Evolutionary conservation across 2,797 vertebrate species (phyloP).

Genomic region (Sebastiscus tertius): DNA sequence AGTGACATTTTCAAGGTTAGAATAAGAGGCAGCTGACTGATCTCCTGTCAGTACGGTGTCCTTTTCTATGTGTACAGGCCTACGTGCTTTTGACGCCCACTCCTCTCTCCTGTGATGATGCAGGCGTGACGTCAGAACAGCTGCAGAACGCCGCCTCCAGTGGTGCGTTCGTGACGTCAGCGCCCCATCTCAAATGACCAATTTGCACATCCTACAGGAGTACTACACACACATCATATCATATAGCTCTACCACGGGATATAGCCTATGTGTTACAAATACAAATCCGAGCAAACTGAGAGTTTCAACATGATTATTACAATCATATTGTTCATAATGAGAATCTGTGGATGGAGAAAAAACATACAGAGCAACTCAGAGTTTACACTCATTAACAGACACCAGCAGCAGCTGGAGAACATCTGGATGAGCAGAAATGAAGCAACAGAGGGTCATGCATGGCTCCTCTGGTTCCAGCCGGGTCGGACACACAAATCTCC

Average conservation of each 20-base stretch:
- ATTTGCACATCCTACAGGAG: background rate
- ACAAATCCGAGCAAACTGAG: background rate
- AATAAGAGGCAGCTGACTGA: background rate
- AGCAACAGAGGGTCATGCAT: background rate
- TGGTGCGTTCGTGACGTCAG: constrained; percentile 71
- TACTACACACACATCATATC: background rate
- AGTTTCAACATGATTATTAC: background rate
- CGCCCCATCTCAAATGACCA: background rate
- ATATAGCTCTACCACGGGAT: background rate
- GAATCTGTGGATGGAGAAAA: background rate
- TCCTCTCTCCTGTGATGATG: constrained; percentile 15
- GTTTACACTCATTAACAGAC: background rate
- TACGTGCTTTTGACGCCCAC: constrained; percentile 15
- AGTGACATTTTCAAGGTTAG: background rate
- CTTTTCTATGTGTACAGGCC: background rate
- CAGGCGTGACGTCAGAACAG: constrained; percentile 70
- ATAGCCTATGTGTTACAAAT: too few species aligned
- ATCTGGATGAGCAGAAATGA: constrained; percentile 19
- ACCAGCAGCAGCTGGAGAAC: background rate
- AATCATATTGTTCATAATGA: background rate
- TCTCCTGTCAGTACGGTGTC: background rate
- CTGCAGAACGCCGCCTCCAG: constrained; percentile 50
- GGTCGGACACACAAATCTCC: background rate
- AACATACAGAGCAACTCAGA: background rate
- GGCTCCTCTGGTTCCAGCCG: background rate